Base-by-base conservation (phyloP, 2,888 invertebrate species). In the Eulithis testata region DNA sequence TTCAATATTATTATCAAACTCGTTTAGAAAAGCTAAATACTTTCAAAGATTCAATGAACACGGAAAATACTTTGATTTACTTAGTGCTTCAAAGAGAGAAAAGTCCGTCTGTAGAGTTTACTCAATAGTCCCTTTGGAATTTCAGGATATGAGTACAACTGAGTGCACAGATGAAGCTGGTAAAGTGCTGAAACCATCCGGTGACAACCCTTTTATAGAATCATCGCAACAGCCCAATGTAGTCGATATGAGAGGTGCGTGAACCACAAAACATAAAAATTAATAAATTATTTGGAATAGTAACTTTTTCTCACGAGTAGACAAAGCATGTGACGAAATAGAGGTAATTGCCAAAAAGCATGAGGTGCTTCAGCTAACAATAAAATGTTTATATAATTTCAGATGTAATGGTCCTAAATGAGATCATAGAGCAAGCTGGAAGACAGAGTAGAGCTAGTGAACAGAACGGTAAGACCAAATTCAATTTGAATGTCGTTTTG, bases 321-420 rank as follows among this genome's bases (percentile, higher is more conserved):
- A 56, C 50, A 21, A 27, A 51, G 40, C 40, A 40, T 40, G 40
- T 40, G 40, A 40, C 43, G 36, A 12, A 9, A 37, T 8, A 36
- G 12, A 63, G 53, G 27, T 52, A 58, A 58, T 47, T 6, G 36
- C 40, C 9, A 3, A 36, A 55, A 8, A 52, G 47, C 27, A 49
- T 49, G 9, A 21, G 11, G 40, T 52, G 8, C 21, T 47, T 55
- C 50, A 31, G 8, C 21, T 49, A 55, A 44, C 8, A 62, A 12
- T 47, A 27, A 43, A 53, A 54, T 57, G 14, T 58, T 54, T 63
- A 14, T 50, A 71, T 40, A 8, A 40, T 89, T 94, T 60, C 94
- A 99, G 99, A 99, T 94, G 98, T 99, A 71, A 98, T 98, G 98
- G 98, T 98, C 79, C 94, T 99, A 81, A 98, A 98, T 87, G 98